Base-by-base conservation (phyloP, 2,113 vertebrate species). In the Suncus etruscus region DNA sequence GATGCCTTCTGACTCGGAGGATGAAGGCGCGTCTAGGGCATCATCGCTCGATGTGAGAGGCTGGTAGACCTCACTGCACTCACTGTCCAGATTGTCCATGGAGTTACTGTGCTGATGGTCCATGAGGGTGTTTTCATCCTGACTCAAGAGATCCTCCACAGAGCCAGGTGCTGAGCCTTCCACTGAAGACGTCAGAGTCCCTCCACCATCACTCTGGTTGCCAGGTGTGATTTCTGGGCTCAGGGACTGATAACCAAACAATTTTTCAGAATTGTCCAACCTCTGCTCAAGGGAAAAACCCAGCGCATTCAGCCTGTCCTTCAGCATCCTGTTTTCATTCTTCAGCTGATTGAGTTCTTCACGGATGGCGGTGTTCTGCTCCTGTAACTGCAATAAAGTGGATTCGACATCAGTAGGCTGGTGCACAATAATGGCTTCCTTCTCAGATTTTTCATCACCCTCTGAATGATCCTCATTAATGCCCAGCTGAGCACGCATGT, bases 31-130 rank as follows among this genome's bases (percentile, higher is more conserved):
- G 9, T 99, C 99, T 87, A 99, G 97, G 22, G 99, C 99, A 6
- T 99, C 99, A 9, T 99, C 99, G 0, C 99, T 99, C 11, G 99
- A 99, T 0, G 99, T 99, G 66, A 99, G 98, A 0, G 98, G 98
- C 95, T 99, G 99, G 97, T 99, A 99, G 50, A 98, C 99, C 96
- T 99, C 99, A 27, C 99, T 99, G 89, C 99, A 99, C 83, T 99
- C 99, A 0, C 99, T 99, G 96, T 99, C 99, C 6, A 99, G 97
- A 93, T 99, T 99, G 97, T 99, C 99, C 79, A 98, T 98, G 0
- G 99, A 99, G 93, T 98, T 98, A 86, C 99, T 99, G 20, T 99
- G 99, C 77, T 98, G 98, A 31, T 98, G 98, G 91, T 98, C 99
- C 83, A 98, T 98, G 74, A 98, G 96, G 2, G 98, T 98, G 54